Percentiles rank a stretch among this genome's conserved stretches.
phyloP scores from a whole-genome alignment of 2,113 vertebrate species.

The Pica pica region DNA sequence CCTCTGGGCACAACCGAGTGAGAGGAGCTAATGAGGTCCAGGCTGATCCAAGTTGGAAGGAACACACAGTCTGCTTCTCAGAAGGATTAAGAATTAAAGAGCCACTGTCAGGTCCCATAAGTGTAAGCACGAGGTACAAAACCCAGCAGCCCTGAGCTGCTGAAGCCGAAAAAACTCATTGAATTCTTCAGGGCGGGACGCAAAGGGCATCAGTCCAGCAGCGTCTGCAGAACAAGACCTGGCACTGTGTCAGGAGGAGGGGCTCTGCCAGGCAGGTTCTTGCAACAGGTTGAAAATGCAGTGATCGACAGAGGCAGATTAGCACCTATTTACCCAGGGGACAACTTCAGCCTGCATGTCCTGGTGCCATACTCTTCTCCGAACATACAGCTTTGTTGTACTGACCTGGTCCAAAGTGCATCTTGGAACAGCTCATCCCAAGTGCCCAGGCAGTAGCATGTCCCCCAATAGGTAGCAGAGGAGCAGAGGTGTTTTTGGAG shows the following conservation, averaged over 20 bases:
- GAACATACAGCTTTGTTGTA: not conserved
- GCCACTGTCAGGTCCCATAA: conserved; percentile 44
- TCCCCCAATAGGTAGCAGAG: not conserved
- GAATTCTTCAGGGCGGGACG: not conserved
- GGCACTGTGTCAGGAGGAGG: not conserved
- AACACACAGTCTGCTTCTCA: conserved; percentile 28
- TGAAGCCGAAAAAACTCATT: not conserved
- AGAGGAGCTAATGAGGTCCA: conserved; percentile 22
- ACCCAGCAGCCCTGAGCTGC: conserved; percentile 1
- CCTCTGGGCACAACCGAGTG: not conserved
- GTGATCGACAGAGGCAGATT: not conserved
- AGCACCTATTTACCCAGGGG: not conserved
- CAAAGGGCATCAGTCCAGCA: not conserved
- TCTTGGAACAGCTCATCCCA: not conserved
- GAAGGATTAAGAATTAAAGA: conserved; percentile 48
- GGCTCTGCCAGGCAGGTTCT: not conserved
- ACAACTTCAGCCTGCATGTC: not conserved
- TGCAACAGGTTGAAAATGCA: not conserved
- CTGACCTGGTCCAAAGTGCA: not conserved
- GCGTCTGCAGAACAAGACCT: not conserved
- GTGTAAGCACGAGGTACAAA: conserved; percentile 6
- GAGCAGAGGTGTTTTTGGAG: not conserved
- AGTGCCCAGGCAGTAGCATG: not conserved
- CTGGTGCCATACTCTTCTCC: not conserved
- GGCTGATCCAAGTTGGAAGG: conserved; percentile 13